These are phyloP conservation scores for Salticus scenicus DNA, from an alignment of 2,888 invertebrate genomes.

Conservation along the genomic window DNA sequence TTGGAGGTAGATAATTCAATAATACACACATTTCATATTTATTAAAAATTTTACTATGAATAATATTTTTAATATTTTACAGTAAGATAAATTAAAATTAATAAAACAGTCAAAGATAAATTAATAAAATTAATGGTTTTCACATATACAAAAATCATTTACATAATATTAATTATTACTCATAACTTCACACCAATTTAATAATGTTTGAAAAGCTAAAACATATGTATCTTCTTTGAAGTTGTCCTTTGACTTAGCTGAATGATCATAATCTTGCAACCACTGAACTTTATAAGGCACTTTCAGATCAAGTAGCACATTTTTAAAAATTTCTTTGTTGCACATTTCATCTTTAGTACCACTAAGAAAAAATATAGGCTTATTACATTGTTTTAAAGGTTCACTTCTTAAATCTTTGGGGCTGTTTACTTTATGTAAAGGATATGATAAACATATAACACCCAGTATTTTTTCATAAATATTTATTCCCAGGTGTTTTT, in stretches of 20 bases:
- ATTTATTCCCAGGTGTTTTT: neutral
- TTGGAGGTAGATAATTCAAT: no score
- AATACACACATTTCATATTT: no score
- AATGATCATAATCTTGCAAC: constrained; percentile 40
- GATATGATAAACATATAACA: constrained; percentile 51
- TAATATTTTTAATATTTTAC: no score
- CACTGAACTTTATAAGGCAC: constrained; percentile 37
- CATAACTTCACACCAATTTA: constrained; percentile 28
- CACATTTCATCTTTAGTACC: constrained; percentile 64
- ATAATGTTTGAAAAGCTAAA: constrained; percentile 32
- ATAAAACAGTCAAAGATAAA: no score
- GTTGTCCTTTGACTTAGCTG: constrained; percentile 25
- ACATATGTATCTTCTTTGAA: constrained; percentile 33
- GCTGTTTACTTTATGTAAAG: constrained; percentile 32
- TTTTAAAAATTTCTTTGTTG: constrained; percentile 22
- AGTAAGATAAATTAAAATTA: no score
- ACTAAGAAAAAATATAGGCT: constrained; percentile 50
- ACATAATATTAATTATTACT: neutral
- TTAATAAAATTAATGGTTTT: no score
- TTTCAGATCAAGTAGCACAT: constrained; percentile 13
- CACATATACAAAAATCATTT: no score
- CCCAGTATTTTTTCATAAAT: constrained; percentile 30
- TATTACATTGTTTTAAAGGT: constrained; percentile 28
- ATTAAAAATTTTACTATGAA: no score
- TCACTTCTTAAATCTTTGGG: constrained; percentile 34